Percentiles rank a stretch among this genome's conserved stretches.
Evolutionary conservation across 2,113 vertebrate species (phyloP).

Genomic region (Todiramphus saurophagus): DNA sequence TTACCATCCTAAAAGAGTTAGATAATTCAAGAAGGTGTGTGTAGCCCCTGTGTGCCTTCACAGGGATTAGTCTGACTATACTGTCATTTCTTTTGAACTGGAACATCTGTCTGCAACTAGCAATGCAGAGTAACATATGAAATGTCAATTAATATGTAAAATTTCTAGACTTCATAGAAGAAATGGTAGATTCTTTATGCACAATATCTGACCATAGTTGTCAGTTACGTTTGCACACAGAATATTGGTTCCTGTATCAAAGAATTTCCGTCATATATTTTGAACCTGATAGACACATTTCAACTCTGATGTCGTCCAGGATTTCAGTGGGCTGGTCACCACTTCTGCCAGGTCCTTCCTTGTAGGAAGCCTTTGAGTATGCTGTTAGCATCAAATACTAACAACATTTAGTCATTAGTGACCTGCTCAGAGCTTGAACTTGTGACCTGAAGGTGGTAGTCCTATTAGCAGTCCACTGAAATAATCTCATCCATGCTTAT

Average conservation of each 20-base stretch:
- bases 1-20: not conserved
- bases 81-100: not conserved
- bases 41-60: not conserved
- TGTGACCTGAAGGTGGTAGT: not conserved
- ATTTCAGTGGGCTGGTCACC: not conserved
- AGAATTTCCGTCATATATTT: not conserved
- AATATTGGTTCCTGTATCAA: not conserved
- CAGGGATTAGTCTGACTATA: not conserved
- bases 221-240: not conserved
- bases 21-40: not conserved
- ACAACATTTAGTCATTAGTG: slow-evolving; percentile 36
- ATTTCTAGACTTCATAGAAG: not conserved
- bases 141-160: not conserved
- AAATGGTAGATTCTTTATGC: not conserved
- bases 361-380: not conserved
- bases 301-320: not conserved
- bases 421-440: not conserved
- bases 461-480: not conserved
- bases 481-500: not conserved
- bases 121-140: not conserved
- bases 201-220: not conserved
- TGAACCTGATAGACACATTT: not conserved
- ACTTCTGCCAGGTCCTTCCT: not conserved
- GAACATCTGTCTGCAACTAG: not conserved
- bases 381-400: not conserved